Evolutionary conservation across 1,140 invertebrate species (phyloP), one percentile per base, ranked within the genome.

Genomic region (Trichonephila clavata): DNA sequence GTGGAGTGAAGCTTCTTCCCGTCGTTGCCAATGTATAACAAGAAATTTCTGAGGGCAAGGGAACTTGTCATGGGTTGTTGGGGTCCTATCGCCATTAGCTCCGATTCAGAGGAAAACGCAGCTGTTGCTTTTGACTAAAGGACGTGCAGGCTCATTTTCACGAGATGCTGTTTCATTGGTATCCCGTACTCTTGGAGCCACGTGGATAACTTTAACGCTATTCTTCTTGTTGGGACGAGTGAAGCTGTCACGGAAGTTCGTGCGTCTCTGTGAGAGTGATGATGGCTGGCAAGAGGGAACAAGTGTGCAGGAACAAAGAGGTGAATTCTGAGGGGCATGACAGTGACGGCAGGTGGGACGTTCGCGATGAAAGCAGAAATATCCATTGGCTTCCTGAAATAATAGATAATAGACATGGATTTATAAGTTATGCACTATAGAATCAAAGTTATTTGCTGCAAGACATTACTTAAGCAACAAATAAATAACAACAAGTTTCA

Each of bases 191-290:
- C 92, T 88, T 3, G 92, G 92, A 0, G 92, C 86, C 5, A 93
- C 92, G 32, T 89, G 92, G 13, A 93, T 93, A 18, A 93, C 86
- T 18, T 93, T 88, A 21, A 89, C 68, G 13, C 59, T 88, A 21
- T 27, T 89, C 27, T 89, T 89, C 61, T 83, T 93, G 43, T 21
- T 16, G 20, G 89, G 89, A 20, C 89, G 68, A 20, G 68, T 39
- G n/a, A 57, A 39, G 57, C 50, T 83, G 83, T 24, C n/a, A n/a
- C 83, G 83, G 21, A 84, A 27, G 59, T 87, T 87, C 27, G 86
- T 32, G 32, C 59, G 86, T 60, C 81, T 39, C 21, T 59, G 81
- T 5, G 21, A 10, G 81, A 50, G 21, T 32, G 57, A 50, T 50
- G 50, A 50, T 50, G 81, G 43, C 16, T 14, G 21, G 18, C 21